Evolutionary conservation across 2,797 vertebrate species (phyloP), one percentile per base, ranked within the genome.

Genomic region (Typhlichthys eigenmanni): DNA sequence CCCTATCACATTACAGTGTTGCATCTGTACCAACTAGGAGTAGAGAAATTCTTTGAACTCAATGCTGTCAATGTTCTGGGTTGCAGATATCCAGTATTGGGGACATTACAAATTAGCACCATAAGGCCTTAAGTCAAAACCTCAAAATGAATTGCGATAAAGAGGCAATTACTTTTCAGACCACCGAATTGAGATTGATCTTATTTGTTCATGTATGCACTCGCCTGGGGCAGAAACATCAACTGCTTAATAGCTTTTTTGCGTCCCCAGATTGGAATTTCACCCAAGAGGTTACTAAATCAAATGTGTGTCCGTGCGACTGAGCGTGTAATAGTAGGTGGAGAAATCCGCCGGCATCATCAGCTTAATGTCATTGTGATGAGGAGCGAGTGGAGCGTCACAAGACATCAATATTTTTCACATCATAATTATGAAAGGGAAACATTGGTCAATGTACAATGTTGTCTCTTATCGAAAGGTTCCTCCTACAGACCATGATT

Each of bases 131-230:
- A 65, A 82, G 76, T 79, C 69, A 66, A 75, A 68, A 65, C 70
- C 53, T 58, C 19, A 59, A 78, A 74, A 89, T 86, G 79, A 87
- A 87, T 84, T 86, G 81, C 78, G 83, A 86, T 83, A 88, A 87
- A 88, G 72, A 76, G 79, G 73, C 81, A 87, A 87, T 88, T 88
- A 86, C 4, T 85, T 86, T 79, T 47, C 58, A 72, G 72, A 70
- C 71, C 55, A 51, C 51, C 13, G 53, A 76, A 80, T 62, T 69
- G 74, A 79, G 76, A 85, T 83, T 83, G 84, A 85, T 84, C 81
- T 78, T 82, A 79, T 87, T 88, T 83, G 83, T 77, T 85, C 64
- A 58, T 86, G 76, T 67, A 62, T 52, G 61, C 55, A 47, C 62
- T 74, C 43, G 59, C 62, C 73, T 53, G 50, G 29, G 71, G 76